Evolutionary conservation across 2,113 vertebrate genomes (phyloP), one percentile per base, ranked within the genome.

Genomic region (Malurus cyaneus): DNA sequence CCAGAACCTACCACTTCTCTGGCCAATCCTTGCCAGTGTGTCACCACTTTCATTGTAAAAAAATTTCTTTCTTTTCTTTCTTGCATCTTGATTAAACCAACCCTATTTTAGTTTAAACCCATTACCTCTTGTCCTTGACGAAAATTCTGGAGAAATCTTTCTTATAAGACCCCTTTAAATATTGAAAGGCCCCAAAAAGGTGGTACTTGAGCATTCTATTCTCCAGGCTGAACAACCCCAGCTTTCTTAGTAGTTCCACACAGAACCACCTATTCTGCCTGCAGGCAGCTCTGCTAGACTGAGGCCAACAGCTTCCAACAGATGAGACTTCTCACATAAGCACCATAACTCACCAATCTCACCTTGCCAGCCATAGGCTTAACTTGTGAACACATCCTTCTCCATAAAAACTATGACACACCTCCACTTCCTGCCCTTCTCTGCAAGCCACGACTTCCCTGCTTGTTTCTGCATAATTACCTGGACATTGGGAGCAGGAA

Each of bases 311-410:
- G 42, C 44, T 76, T 64, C 18, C 84, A 56, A 39, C 29, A 78
- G 23, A 50, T 18, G 16, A 91, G 52, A 39, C 52, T 81, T 59
- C 56, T 78, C 56, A 59, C 31, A 34, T 29, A 89, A 73, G 46
- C 34, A 61, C 80, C 0, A 0, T 54, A 86, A 89, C 18, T 80
- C 41, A 2, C 0, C 0, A 34, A 23, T 18, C 44, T 34, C 46
- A 70, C 32, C 71, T 57, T 85, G 66, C 34, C 57, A 72, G 53
- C 34, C 3, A 0, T 0, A 71, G 49, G 53, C 57, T 65, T 85
- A 23, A 49, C 47, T 41, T 47, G 57, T 23, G 61, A 69, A 34
- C 39, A 47, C 42, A 5, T 44, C 57, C 60, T 83, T 61, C 80
- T 90, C 42, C 16, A 5, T 16, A 56, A 74, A 80, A 91, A n/a